phyloP scores from a whole-genome alignment of 1,140 invertebrate species.

The Drosophila yakuba region DNA sequence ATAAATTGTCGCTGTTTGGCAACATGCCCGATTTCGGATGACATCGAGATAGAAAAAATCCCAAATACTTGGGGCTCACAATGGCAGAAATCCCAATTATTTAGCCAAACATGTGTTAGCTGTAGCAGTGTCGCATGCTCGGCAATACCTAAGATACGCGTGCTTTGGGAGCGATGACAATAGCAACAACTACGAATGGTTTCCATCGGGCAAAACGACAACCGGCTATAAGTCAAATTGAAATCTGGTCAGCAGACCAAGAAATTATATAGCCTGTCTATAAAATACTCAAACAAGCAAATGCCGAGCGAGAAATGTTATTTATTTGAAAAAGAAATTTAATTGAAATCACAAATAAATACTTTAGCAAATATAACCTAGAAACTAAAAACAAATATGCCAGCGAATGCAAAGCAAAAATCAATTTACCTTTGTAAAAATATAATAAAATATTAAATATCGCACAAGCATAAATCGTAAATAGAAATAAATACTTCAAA shows the following conservation, averaged over 20 bases:
- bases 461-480: background rate
- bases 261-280: constrained; percentile 46
- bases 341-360: constrained; percentile 62
- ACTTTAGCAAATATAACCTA: constrained; percentile 39
- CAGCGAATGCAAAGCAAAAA: constrained; percentile 33
- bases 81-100: constrained; percentile 73
- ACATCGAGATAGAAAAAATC: constrained; percentile 56
- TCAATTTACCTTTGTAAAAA: constrained; percentile 33
- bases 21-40: constrained; percentile 50
- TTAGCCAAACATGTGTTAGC: constrained; percentile 75
- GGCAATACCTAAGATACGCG: constrained; percentile 75
- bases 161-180: constrained; percentile 21
- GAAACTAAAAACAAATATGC: constrained; percentile 20
- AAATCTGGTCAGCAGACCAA: constrained; percentile 70
- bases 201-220: constrained; percentile 47
- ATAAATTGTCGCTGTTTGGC: constrained; percentile 41
- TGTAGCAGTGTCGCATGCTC: constrained; percentile 64
- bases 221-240: constrained; percentile 62
- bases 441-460: constrained; percentile 19
- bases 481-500: background rate
- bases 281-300: constrained; percentile 4
- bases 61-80: constrained; percentile 60
- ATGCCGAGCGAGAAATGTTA: constrained; percentile 29
- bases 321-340: constrained; percentile 51
- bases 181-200: constrained; percentile 17